Percentiles rank a stretch among this genome's conserved stretches.
Evolutionary conservation across 2,797 vertebrate species (phyloP).

Genomic region (Pygocentrus nattereri): DNA sequence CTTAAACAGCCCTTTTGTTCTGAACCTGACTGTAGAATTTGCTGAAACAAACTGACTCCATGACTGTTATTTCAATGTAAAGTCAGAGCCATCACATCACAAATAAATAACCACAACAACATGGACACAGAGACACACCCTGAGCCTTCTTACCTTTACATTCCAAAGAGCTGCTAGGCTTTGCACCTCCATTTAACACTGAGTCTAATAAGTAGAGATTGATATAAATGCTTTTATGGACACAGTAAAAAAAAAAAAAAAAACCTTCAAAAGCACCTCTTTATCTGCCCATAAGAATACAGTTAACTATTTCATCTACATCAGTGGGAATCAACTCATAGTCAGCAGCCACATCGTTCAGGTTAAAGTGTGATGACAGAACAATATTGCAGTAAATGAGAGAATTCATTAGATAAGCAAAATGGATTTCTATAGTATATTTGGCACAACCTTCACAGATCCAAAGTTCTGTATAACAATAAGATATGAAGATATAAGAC

Average conservation of each 20-base stretch:
- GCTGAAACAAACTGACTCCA: not conserved
- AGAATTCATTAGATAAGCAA: not conserved
- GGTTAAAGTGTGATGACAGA: not conserved
- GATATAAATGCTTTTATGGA: constrained; percentile 25
- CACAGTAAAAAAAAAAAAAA: no score
- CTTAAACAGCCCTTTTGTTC: constrained; percentile 24
- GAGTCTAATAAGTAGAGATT: constrained; percentile 64
- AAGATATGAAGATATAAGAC: no score
- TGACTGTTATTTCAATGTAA: not conserved
- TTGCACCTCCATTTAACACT: constrained; percentile 63
- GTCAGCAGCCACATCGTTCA: not conserved
- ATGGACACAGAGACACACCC: constrained; percentile 37
- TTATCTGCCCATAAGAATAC: not conserved
- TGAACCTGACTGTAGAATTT: constrained; percentile 33
- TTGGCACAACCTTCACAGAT: not conserved
- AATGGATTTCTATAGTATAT: not conserved
- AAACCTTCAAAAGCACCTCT: no score
- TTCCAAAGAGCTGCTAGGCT: constrained; percentile 57
- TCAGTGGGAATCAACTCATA: not conserved
- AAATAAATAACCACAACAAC: constrained; percentile 24
- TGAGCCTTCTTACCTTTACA: constrained; percentile 61
- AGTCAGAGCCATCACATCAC: constrained; percentile 41
- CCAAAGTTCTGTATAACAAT: no score
- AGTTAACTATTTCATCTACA: not conserved
- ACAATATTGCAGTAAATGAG: not conserved